Base-by-base conservation (phyloP, 1,140 invertebrate genomes). In the Drosophila pseudoananassae region DNA sequence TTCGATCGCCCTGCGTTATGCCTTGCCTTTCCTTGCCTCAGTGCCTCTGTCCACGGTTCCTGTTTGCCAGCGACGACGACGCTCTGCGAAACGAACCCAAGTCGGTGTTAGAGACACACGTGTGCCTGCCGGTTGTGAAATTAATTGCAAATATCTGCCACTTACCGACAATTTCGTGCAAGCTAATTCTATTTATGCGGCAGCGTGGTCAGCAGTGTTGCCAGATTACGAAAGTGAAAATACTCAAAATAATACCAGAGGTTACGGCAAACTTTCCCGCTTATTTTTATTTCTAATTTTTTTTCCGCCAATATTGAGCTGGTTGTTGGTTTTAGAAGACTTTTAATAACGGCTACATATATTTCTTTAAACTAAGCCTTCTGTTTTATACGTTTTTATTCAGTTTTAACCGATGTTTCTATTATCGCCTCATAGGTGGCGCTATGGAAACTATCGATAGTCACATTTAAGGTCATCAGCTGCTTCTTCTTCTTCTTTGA, bases 171-270 rank as follows among this genome's bases (percentile, higher is more conserved):
- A 17, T 43, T 43, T 17, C 15, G 40, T 43, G 40, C 40, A 43
- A 43, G 40, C 40, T 43, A 43, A 43, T 43, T 14, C 40, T 43
- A 43, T 43, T 43, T 43, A 17, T 43, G 40, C 40, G 40, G 40
- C 40, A 43, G 40, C 40, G 40, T 43, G 40, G 40, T 43, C 40
- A n/a, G 14, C 40, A 43, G 40, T 14, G 40, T 43, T 43, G 40
- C 40, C 40, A 43, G 14, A 10, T 12, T 27, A 1, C 5, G 25
- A 5, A 27, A 5, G 6, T 27, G 1, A 4, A 27, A 27, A 27
- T 27, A 27, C 25, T 27, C 5, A 5, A 27, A 27, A 27, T 4
- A 7, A 27, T 27, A 27, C 25, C 25, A 27, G 25, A 27, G 25
- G 25, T 27, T 27, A 7, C 25, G 5, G 6, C 5, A 27, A 27